Conservation (phyloP, 2,113 vertebrate genomes). For the Cepphus grylle region DNA sequence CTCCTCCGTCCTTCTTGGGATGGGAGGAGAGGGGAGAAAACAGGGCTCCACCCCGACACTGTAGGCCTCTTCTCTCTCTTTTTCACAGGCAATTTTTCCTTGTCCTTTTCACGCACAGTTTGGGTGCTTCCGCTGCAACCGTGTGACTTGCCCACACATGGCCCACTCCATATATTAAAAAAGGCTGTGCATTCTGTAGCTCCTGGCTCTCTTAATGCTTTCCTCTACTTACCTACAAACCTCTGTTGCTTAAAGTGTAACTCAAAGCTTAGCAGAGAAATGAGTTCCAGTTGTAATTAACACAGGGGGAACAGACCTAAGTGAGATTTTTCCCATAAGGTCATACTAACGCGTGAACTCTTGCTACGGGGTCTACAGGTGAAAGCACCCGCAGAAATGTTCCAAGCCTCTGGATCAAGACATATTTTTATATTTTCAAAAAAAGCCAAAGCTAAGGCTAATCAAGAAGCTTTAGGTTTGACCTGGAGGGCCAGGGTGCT, state of each 20-base stretch:
- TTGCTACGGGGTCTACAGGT: neutral
- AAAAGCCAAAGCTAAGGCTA: neutral
- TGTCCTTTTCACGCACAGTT: neutral
- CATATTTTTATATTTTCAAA: neutral
- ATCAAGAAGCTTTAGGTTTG: neutral
- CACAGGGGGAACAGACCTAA: neutral
- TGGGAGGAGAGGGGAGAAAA: fast-evolving
- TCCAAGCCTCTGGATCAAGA: neutral
- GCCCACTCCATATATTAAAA: neutral
- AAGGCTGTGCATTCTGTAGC: neutral
- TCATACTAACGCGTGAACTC: neutral
- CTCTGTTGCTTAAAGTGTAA: neutral
- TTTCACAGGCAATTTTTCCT: neutral
- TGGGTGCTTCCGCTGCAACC: neutral
- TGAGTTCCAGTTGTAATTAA: neutral
- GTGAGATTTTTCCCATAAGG: neutral
- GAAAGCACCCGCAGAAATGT: neutral
- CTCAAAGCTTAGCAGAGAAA: neutral
- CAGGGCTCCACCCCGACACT: neutral
- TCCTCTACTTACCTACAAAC: neutral
- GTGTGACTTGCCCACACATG: neutral
- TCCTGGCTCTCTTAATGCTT: neutral
- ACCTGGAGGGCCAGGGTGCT: neutral
- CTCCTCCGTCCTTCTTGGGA: neutral
- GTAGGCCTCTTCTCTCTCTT: neutral